These are phyloP conservation scores for Lerista edwardsae DNA, from an alignment of 2,797 vertebrate genomes.

Conservation along the genomic window DNA sequence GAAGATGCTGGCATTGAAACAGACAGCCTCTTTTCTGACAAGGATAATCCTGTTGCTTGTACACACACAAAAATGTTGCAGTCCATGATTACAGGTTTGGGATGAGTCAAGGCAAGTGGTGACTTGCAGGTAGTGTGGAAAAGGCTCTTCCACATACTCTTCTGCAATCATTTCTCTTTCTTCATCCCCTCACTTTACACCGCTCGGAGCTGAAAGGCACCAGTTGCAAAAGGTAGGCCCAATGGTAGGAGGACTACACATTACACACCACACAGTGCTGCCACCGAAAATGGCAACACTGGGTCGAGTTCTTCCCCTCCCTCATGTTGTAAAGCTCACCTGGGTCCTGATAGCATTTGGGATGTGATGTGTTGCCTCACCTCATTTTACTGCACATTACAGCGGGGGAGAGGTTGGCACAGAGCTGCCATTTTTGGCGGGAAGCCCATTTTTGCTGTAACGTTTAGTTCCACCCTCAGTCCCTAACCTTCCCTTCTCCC, in stretches of 20 bases:
- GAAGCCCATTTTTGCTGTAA: background rate
- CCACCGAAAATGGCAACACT: background rate
- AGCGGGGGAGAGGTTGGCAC: background rate
- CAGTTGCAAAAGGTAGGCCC: background rate
- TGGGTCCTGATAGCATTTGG: background rate
- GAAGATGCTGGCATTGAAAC: background rate
- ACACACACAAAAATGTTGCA: background rate
- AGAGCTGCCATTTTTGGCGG: background rate
- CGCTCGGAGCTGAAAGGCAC: background rate
- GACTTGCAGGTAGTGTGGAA: background rate
- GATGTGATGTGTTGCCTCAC: background rate
- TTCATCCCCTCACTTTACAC: too few species aligned
- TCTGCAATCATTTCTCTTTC: background rate
- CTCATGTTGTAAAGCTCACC: background rate
- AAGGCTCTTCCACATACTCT: background rate
- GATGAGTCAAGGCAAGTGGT: background rate
- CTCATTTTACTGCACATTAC: background rate
- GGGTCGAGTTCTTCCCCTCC: too few species aligned
- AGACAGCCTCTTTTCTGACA: background rate
- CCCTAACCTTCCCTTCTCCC: background rate
- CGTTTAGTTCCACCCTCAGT: background rate
- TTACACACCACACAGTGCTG: background rate
- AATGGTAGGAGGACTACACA: background rate
- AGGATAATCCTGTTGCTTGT: background rate
- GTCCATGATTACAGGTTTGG: background rate